Conservation (phyloP, 2,113 vertebrate genomes). For the Papio anubis region DNA sequence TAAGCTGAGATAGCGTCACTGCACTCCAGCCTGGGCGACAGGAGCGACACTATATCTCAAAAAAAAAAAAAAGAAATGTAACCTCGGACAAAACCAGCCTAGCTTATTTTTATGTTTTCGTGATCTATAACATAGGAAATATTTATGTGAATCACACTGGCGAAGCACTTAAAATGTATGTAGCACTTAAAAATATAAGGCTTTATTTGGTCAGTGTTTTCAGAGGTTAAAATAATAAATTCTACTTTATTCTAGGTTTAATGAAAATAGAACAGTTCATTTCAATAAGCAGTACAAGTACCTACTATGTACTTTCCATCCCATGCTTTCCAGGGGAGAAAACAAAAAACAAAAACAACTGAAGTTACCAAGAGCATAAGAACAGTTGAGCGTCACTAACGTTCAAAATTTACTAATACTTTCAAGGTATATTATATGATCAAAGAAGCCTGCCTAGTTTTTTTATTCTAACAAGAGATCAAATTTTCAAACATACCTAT, state of each 20-base stretch:
- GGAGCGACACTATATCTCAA: no score
- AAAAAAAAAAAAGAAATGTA: background rate
- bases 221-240: slow-evolving; percentile 15
- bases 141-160: background rate
- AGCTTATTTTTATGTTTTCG: slow-evolving; percentile 1
- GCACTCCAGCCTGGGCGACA: no score
- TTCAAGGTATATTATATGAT: background rate
- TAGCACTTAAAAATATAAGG: background rate
- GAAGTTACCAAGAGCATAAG: background rate
- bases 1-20: no score
- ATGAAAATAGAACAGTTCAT: background rate
- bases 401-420: background rate
- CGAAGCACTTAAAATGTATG: background rate
- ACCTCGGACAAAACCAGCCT: background rate
- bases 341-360: background rate
- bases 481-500: background rate
- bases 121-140: background rate
- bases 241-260: background rate
- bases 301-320: background rate
- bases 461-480: background rate
- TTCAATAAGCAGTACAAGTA: background rate
- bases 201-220: background rate
- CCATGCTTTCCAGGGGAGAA: background rate
- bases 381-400: background rate
- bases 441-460: background rate